Percentiles rank a stretch among this genome's conserved stretches.
These are phyloP conservation scores for Apistogramma diplotaenia DNA, from an alignment of 2,113 vertebrate genomes.

Conservation along the genomic window DNA sequence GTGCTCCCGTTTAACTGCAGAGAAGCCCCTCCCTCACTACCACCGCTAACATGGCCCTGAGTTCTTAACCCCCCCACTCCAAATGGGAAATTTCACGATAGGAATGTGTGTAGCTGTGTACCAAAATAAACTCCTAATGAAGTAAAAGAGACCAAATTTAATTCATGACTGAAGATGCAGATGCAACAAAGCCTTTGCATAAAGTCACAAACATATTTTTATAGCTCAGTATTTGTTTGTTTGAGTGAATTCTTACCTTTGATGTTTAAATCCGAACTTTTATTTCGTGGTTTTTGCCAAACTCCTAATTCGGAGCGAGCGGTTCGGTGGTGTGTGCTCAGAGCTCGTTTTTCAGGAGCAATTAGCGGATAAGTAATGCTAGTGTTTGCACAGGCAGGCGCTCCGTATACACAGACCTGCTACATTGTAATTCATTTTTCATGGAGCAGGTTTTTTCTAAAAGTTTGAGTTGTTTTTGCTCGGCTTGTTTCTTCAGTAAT, in stretches of 20 bases:
- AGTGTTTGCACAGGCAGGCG: background rate
- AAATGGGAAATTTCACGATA: background rate
- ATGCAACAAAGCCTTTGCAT: no score
- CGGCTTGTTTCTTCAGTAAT: background rate
- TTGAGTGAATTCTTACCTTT: background rate
- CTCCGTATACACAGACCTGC: background rate
- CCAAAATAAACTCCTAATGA: background rate
- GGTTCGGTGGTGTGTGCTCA: background rate
- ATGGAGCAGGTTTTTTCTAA: background rate
- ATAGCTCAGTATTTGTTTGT: background rate
- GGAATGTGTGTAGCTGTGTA: background rate
- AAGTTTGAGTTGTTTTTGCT: background rate
- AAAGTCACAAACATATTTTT: no score
- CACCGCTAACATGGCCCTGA: background rate
- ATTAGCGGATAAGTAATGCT: background rate
- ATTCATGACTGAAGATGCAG: background rate
- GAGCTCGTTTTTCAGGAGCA: background rate
- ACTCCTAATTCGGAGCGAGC: background rate
- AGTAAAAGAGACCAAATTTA: accelerated
- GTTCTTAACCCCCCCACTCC: background rate
- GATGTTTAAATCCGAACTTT: background rate
- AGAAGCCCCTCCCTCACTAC: background rate
- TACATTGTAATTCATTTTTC: background rate
- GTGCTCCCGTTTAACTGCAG: no score
- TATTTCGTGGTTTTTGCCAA: background rate